Conservation (phyloP, 53 echinoderm and acorn worm genomes). For the Pentamera pediparva region DNA sequence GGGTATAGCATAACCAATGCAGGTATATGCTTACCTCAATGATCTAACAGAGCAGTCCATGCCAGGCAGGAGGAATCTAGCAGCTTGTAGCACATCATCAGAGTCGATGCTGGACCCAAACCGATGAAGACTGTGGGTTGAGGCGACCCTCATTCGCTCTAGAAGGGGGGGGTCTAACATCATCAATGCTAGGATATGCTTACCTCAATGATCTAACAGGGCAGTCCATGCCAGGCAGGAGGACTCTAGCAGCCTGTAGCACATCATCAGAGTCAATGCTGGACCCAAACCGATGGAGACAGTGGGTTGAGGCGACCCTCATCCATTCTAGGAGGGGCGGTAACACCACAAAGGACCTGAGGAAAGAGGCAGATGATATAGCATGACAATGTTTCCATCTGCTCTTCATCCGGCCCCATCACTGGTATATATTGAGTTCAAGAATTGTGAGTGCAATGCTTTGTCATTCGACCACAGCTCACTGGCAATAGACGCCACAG, state of each 20-base stretch:
- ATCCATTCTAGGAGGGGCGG: slow-evolving; percentile 97
- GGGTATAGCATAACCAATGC: too few species aligned
- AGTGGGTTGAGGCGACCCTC: slow-evolving; percentile 73
- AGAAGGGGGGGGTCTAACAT: slow-evolving; percentile 73
- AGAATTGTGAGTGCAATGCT: too few species aligned
- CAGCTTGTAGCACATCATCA: slow-evolving; percentile 77
- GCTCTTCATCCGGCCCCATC: too few species aligned
- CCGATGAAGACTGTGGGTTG: slow-evolving; percentile 69
- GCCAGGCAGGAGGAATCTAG: slow-evolving; percentile 71
- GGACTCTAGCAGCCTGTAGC: slow-evolving; percentile 75
- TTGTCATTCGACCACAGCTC: too few species aligned
- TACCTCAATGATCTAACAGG: slow-evolving; percentile 83
- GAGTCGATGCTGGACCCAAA: slow-evolving; percentile 59
- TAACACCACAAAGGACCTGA: slow-evolving; percentile 76
- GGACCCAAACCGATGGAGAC: slow-evolving; percentile 76
- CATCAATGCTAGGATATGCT: slow-evolving; percentile 10
- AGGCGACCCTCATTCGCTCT: slow-evolving; percentile 80
- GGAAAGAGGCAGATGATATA: background rate
- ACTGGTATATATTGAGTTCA: too few species aligned
- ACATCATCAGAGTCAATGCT: slow-evolving; percentile 83
- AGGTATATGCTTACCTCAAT: slow-evolving; percentile 54
- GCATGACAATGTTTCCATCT: too few species aligned
- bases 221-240: slow-evolving; percentile 84
- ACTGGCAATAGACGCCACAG: too few species aligned
- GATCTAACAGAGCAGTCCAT: slow-evolving; percentile 67